phyloP scores from a whole-genome alignment of 2,797 vertebrate genomes.

The Garrulus glandarius region DNA sequence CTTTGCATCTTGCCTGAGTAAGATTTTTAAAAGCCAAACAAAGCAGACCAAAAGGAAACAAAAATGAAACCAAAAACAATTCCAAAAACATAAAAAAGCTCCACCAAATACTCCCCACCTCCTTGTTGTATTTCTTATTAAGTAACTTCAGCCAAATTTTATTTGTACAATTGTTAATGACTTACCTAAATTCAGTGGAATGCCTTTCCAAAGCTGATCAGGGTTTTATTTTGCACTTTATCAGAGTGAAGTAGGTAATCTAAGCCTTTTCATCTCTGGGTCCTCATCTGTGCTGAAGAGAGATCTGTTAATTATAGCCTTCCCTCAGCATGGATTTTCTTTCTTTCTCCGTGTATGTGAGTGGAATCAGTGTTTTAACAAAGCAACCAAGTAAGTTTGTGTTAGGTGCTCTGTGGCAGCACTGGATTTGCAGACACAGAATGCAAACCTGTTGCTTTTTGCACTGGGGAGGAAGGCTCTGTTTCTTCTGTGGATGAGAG shows the following conservation, averaged over 20 bases:
- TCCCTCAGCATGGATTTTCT: conserved; percentile 29
- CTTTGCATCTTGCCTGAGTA: not conserved
- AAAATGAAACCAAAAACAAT: not conserved
- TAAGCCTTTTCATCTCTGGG: conserved; percentile 25
- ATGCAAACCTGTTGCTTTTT: not conserved
- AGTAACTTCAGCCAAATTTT: not conserved
- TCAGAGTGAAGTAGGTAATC: conserved; percentile 39
- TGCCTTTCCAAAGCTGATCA: conserved; percentile 18
- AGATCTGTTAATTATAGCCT: conserved; percentile 57
- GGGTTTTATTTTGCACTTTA: not conserved
- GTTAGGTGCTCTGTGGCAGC: not conserved
- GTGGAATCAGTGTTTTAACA: not conserved
- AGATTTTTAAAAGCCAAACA: not conserved
- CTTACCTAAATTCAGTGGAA: not conserved
- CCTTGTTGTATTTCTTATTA: not conserved
- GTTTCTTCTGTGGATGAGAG: not conserved
- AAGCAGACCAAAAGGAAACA: not conserved
- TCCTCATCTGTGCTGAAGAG: conserved; percentile 27
- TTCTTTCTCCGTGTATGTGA: conserved; percentile 1
- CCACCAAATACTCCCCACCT: not conserved
- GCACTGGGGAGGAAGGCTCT: not conserved
- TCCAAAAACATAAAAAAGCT: not conserved
- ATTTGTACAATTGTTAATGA: not conserved
- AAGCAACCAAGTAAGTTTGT: not conserved
- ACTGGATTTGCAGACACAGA: not conserved